Evolutionary conservation across 2,797 vertebrate species (phyloP), one percentile per base, ranked within the genome.

Genomic region (Acridotheres tristis): DNA sequence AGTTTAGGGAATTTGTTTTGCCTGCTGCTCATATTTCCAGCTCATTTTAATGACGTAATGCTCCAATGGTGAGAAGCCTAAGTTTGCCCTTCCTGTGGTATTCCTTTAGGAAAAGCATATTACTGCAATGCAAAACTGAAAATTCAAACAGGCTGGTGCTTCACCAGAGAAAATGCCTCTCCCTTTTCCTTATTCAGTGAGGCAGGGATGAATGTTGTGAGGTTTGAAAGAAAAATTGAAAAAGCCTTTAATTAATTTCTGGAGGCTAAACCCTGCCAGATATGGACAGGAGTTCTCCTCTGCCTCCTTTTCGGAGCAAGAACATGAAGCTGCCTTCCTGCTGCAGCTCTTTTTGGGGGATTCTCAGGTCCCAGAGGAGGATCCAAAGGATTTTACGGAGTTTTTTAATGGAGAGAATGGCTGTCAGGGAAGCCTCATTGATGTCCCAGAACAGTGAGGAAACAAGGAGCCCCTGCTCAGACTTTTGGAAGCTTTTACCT

Each of bases 231-330:
- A 81, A 93, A 94, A 97, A 92, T 89, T 92, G 95, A 91, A 91
- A 95, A 92, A 95, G 87, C 66, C 82, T 92, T 94, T 96, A 96
- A 96, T 97, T 93, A 92, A 95, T 97, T 95, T 92, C 93, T 34
- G 54, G 87, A 91, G 92, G 85, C 69, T 45, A 84, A 89, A 78
- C 43, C 42, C 38, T 79, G 85, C 92, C 94, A 95, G 89, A 92
- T 66, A 92, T 10, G 69, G 88, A 59, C 85, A 72, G 87, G 82
- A 95, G 94, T 94, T 77, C 93, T 94, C 68, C 75, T 90, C 94
- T 88, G 85, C 66, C 88, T 81, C 83, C 55, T 82, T 89, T 93
- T 32, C 0, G 1, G 72, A 93, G 75, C 62, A 25, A 82, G 84
- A 92, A 80, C 66, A 34, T 2, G 43, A 58, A 54, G 68, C 78